phyloP scores from a whole-genome alignment of 2,113 vertebrate genomes.

The Zapus hudsonius region DNA sequence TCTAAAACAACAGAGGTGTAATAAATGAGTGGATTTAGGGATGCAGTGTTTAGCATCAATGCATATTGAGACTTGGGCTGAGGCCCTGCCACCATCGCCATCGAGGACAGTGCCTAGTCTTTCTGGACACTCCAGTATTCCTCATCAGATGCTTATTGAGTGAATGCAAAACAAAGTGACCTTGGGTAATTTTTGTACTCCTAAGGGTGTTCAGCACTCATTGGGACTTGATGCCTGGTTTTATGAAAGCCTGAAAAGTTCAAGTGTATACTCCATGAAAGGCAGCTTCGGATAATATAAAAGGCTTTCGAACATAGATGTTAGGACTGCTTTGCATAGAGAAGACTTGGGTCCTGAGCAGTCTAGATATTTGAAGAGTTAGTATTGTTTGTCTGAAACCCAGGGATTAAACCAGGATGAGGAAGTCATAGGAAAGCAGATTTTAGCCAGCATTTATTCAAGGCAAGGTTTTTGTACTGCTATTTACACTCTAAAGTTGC shows the following conservation, averaged over 20 bases:
- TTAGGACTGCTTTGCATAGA: not conserved
- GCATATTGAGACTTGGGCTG: not conserved
- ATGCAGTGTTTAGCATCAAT: not conserved
- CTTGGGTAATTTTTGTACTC: not conserved
- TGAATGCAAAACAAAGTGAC: slow-evolving; percentile 4
- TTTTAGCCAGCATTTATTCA: not conserved
- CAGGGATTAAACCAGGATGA: not conserved
- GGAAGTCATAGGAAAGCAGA: not conserved
- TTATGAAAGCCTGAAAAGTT: slow-evolving; percentile 24
- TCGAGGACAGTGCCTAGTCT: not conserved
- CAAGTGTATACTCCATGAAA: not conserved
- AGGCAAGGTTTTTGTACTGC: not conserved
- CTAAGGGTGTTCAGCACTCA: not conserved
- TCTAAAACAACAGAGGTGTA: not conserved
- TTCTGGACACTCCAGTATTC: not conserved
- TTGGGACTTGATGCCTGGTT: not conserved
- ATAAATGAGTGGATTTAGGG: not conserved
- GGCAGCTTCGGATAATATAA: not conserved
- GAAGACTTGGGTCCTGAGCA: not conserved
- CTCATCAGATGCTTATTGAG: not conserved
- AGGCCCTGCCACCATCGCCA: not conserved
- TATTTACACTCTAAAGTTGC: not conserved
- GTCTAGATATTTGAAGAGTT: not conserved
- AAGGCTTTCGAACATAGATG: not conserved
- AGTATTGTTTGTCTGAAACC: not conserved